These are phyloP conservation scores for Hyperopisus bebe DNA, from an alignment of 2,113 vertebrate species.

Conservation along the genomic window DNA sequence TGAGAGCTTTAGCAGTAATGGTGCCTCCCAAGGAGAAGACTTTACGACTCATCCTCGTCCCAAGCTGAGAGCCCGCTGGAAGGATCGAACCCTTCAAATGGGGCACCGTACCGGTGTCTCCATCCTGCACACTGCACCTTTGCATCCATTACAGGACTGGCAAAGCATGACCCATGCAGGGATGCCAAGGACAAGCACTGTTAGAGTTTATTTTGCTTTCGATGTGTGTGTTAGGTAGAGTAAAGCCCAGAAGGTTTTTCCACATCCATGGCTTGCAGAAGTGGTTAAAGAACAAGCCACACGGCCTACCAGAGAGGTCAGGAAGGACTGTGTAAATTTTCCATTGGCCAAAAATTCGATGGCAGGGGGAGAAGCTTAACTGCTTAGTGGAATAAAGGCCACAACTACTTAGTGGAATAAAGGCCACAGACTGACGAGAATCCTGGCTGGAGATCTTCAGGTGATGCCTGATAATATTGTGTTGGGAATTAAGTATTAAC, in stretches of 20 bases:
- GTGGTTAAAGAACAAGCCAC: not conserved
- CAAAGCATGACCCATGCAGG: not conserved
- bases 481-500: constrained; percentile 38
- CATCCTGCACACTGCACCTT: not conserved
- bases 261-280: not conserved
- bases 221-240: not conserved
- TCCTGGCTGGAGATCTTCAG: constrained; percentile 28
- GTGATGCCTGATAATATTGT: constrained; percentile 29
- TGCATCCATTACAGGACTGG: not conserved
- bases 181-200: not conserved
- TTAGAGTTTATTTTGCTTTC: not conserved
- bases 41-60: not conserved
- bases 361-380: constrained; percentile 17
- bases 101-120: not conserved
- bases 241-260: not conserved
- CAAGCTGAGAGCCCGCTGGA: not conserved
- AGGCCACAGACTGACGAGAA: constrained; percentile 15
- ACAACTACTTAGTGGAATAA: too few species aligned
- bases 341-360: not conserved
- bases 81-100: not conserved
- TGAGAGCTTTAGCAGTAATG: not conserved
- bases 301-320: not conserved
- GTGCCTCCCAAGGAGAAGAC: not conserved
- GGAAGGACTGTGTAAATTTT: not conserved
- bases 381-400: constrained; percentile 17